Percentiles rank a stretch among this genome's conserved stretches.
These are phyloP conservation scores for Microctenopoma lineatum DNA, from an alignment of 2,797 vertebrate species.

Conservation along the genomic window DNA sequence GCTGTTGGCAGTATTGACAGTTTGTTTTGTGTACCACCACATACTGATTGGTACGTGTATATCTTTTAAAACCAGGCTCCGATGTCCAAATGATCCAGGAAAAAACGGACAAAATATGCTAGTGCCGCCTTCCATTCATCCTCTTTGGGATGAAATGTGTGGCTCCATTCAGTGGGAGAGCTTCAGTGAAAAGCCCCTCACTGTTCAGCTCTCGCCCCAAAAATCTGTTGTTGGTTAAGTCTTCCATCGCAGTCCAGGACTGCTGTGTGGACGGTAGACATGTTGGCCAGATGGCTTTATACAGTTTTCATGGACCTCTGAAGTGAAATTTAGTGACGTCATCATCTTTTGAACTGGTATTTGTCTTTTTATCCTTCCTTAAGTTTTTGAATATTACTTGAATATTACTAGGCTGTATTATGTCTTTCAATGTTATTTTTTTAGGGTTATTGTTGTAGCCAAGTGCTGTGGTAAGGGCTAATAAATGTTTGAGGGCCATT, in stretches of 20 bases:
- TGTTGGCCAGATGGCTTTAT: neutral
- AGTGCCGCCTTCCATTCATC: no score
- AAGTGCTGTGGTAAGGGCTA: neutral
- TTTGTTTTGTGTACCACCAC: no score
- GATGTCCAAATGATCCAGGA: no score
- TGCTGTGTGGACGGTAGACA: neutral
- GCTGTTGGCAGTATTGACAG: no score
- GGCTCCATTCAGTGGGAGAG: neutral
- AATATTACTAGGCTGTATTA: neutral
- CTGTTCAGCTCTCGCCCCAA: neutral
- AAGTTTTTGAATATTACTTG: neutral
- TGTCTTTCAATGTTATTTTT: neutral
- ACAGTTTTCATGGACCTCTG: neutral
- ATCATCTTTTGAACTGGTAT: neutral
- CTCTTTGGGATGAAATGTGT: neutral
- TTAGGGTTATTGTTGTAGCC: neutral
- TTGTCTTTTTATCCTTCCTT: neutral
- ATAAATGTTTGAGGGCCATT: neutral
- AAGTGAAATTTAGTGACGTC: neutral
- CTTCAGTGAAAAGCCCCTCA: neutral
- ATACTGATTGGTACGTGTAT: no score
- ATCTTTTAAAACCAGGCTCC: no score
- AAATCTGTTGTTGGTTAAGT: neutral
- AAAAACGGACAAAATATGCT: no score
- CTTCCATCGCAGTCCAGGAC: neutral